Conservation (phyloP, 1,140 invertebrate genomes). For the Ganaspis sp. region DNA sequence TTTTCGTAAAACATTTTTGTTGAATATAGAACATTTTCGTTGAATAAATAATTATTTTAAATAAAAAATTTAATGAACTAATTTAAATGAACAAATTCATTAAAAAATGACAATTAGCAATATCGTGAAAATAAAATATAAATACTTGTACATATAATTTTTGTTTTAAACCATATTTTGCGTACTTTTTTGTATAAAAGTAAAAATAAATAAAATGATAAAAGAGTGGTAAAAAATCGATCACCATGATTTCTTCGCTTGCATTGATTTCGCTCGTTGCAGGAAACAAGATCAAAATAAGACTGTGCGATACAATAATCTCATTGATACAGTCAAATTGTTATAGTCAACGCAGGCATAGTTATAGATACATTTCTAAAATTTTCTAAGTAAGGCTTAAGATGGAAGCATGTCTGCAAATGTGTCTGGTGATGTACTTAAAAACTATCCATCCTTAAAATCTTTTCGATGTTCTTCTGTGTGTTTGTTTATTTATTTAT, state of each 20-base stretch:
- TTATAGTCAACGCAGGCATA: conserved; percentile 30
- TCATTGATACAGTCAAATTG: not conserved
- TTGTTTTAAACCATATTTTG: too few relatives aligned
- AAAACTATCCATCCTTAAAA: conserved; percentile 9
- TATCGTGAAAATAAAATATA: too few relatives aligned
- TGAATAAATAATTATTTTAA: too few relatives aligned
- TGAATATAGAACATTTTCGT: too few relatives aligned
- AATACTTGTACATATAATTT: too few relatives aligned
- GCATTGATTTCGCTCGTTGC: not conserved
- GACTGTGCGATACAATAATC: conserved; percentile 21
- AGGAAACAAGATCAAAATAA: not conserved
- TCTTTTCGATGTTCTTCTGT: conserved; percentile 13
- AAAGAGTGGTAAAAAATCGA: not conserved
- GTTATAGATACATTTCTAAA: conserved; percentile 45
- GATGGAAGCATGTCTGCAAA: conserved; percentile 65
- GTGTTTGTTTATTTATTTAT: not conserved
- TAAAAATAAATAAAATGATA: too few relatives aligned
- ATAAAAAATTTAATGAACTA: too few relatives aligned
- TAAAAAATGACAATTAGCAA: too few relatives aligned
- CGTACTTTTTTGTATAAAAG: too few relatives aligned
- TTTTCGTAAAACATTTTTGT: too few relatives aligned
- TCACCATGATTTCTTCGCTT: not conserved
- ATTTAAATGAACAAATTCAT: too few relatives aligned
- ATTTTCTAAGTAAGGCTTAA: conserved; percentile 65
- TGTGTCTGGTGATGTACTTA: conserved; percentile 35